phyloP scores from a whole-genome alignment of 2,888 invertebrate species.

The Pogonocherus hispidulus region DNA sequence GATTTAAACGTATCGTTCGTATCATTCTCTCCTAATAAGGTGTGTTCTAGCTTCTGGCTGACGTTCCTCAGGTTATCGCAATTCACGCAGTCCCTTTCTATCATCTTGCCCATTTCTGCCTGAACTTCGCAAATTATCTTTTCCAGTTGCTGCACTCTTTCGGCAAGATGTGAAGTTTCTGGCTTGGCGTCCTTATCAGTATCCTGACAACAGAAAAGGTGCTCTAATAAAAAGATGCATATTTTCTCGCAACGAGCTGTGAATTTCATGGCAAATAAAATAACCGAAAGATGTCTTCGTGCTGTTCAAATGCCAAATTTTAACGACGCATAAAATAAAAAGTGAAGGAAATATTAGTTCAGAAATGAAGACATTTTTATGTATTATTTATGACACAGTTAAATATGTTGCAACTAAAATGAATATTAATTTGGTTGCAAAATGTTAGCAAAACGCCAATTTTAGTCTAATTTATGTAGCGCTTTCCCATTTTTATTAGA shows the following conservation, averaged over 20 bases:
- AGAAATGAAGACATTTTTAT: too few species aligned
- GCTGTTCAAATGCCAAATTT: too few species aligned
- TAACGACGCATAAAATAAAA: too few species aligned
- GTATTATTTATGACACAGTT: too few species aligned
- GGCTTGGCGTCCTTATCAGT: slow-evolving; percentile 39
- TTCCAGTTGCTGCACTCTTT: slow-evolving; percentile 70
- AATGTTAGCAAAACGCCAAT: too few species aligned
- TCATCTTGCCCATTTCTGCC: slow-evolving; percentile 59
- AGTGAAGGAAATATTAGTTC: background rate
- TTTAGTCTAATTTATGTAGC: too few species aligned
- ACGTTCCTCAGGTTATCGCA: slow-evolving; percentile 58
- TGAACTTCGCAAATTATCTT: slow-evolving; percentile 68
- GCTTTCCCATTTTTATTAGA: too few species aligned
- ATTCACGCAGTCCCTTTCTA: slow-evolving; percentile 54
- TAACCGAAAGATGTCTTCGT: background rate
- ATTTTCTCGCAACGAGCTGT: slow-evolving; percentile 1
- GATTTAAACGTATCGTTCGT: slow-evolving; percentile 33
- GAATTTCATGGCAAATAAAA: background rate
- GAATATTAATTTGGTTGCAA: background rate
- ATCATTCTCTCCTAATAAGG: slow-evolving; percentile 30
- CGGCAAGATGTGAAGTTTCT: slow-evolving; percentile 63
- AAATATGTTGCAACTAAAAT: background rate
- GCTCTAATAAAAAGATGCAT: slow-evolving; percentile 2
- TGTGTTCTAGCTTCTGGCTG: slow-evolving; percentile 50
- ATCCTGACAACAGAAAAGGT: slow-evolving; percentile 43